Base-by-base conservation (phyloP, 2,888 invertebrate genomes). In the Furcula furcula region DNA sequence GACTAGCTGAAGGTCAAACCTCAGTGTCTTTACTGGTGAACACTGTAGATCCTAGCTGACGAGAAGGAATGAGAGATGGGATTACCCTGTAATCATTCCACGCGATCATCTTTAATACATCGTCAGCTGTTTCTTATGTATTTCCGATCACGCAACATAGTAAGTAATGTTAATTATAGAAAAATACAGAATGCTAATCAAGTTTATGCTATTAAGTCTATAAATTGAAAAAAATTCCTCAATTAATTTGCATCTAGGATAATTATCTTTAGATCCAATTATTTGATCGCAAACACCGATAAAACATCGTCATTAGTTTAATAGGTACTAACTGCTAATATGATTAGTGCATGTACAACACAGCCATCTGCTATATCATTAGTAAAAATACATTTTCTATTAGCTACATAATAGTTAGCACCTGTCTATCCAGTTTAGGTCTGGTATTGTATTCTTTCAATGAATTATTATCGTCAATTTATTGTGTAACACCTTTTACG, bases 361-460 rank as follows among this genome's bases (percentile, higher is more conserved):
- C n/a, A n/a, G 9, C 2, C 5, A 20, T 9, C 20, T 9, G 20
- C 9, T 3, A 20, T n/a, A n/a, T n/a, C n/a, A n/a, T n/a, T n/a
- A n/a, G n/a, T n/a, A n/a, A n/a, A n/a, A n/a, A n/a, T n/a, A n/a
- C n/a, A n/a, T n/a, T n/a, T n/a, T n/a, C n/a, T n/a, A 12, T 7
- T 26, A 9, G 26, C 14, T 42, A 25, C 35, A 29, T 15, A 14
- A 22, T 18, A 7, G 20, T 1, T 12, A 13, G 23, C 53, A 55
- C 55, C 53, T 54, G 47, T 36, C n/a, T n/a, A n/a, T n/a, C n/a
- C 41, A 40, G 27, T 25, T 31, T 34, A 46, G 41, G 12, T 5
- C 16, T 34, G 25, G 26, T 28, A 32, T 25, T 29, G 26, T 31
- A 29, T 26, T 33, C 29, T 37, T 42, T 43, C 7, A 6, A n/a